Evolutionary conservation across 2,888 invertebrate genomes (phyloP), one percentile per base, ranked within the genome.

Genomic region (Xanthostigma xanthostigma): DNA sequence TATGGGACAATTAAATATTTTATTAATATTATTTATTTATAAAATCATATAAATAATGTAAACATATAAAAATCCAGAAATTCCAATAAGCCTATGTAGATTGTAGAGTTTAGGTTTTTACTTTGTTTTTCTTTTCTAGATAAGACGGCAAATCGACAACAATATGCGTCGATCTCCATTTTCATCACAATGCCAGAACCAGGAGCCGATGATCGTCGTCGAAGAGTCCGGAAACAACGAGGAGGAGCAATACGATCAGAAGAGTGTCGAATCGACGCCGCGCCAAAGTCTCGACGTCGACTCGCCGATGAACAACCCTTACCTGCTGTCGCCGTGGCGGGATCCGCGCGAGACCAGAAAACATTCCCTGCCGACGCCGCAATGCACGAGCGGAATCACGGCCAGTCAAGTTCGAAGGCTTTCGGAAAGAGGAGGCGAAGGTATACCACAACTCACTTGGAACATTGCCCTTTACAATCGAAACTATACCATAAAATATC

Each of bases 391-490:
- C 49, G 89, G 89, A 45, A 89, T 88, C 50, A 89, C 88, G 41
- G 89, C 89, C 39, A 87, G 87, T 56, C 88, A 89, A 75, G 87
- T 89, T 46, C 76, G 89, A 33, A 75, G 89, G 13, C 69, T 89
- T 36, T 89, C 88, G 36, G 89, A 89, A 59, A 74, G 84, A 45
- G 84, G 87, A 2, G 79, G 79, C 0, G 86, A 86, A 61, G 75
- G 82, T 27, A 27, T 27, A 4, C 17, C 17, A 17, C 17, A 17
- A 17, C 4, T 17, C 17, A 17, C 17, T 3, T 17, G 17, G 2
- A 3, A 17, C 4, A 17, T 17, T 6, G 27, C 6, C 27, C 27
- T 27, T 27, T 27, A 27, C 27, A 27, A 27, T 17, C 4, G 17
- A 17, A 17, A 17, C 17, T 4, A 17, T n/a, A n/a, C n/a, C n/a